Evolutionary conservation across 2,888 invertebrate species (phyloP), one percentile per base, ranked within the genome.

Genomic region (Morpho helenor): DNA sequence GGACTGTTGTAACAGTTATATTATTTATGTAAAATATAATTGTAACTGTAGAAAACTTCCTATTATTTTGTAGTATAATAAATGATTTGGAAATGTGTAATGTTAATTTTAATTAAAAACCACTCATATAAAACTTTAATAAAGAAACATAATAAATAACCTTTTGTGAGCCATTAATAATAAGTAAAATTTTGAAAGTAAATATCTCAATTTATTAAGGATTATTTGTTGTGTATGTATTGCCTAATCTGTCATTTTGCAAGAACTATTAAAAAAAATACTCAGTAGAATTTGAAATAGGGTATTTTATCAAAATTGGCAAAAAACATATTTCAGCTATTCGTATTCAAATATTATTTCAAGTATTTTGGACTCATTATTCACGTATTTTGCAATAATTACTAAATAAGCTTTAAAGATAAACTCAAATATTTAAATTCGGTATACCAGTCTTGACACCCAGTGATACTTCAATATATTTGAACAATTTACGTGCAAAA

Each of bases 51-150:
- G 89, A 88, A 80, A 89, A 81, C 85, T 88, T 90, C 89, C 89
- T 90, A 90, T 90, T 89, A 90, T 89, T 90, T 90, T 90, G 89
- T 90, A 90, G 90, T 86, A 87, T 87, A 87, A 87, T 89, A 89
- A 88, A 88, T 80, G 75, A 83, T 83, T 85, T 78, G 70, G 76
- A 89, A 86, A 87, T 82, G 77, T 82, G 77, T 65, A 64, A 53
- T 48, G 22, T 22, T 43, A 43, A 45, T 44, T 8, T 31, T 52
- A 39, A 6, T 52, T 31, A 50, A 42, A 42, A 31, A 2, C 1
- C 9, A n/a, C 31, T 9, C 8, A 43, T 9, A n/a, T 2, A 7
- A 3, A 23, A 10, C 23, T 23, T 31, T 31, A 31, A 31, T 5
- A 3, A 41, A 16, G 2, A 41, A 41, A n/a, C n/a, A n/a, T n/a